Conservation (phyloP, 2,888 invertebrate genomes). For the Dermolepida albohirtum region DNA sequence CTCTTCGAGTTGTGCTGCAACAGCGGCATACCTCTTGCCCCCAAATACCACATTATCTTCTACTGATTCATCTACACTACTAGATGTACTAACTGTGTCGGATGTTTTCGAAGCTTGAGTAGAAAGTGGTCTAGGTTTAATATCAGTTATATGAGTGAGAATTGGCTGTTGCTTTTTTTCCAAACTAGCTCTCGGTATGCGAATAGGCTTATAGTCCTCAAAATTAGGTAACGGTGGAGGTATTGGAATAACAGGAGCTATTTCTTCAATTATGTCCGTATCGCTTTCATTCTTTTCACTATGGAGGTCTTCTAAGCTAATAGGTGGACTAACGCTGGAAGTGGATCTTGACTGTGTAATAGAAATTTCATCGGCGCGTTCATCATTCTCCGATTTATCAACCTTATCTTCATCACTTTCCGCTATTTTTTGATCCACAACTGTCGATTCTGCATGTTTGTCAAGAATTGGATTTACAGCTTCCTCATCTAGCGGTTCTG, state of each 20-base stretch:
- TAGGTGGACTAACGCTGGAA: conserved; percentile 27
- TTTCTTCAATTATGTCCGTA: conserved; percentile 27
- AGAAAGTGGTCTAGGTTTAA: not conserved
- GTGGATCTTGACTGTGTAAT: conserved; percentile 3
- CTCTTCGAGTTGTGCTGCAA: conserved; percentile 45
- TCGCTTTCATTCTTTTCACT: conserved; percentile 37
- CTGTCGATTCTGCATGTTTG: not conserved
- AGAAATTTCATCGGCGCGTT: not conserved
- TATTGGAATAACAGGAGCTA: conserved; percentile 38
- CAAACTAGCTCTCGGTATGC: conserved; percentile 17
- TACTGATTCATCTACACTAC: conserved; percentile 26
- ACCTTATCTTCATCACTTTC: conserved; percentile 5
- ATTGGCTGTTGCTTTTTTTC: not conserved
- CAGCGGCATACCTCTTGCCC: conserved; percentile 44
- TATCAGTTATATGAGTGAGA: not conserved
- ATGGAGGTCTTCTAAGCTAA: conserved; percentile 28
- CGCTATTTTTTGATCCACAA: not conserved
- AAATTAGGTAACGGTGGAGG: conserved; percentile 50
- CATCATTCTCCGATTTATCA: conserved; percentile 1
- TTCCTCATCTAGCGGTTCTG: not conserved
- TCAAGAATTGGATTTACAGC: not conserved
- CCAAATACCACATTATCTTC: conserved; percentile 49
- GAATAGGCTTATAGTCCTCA: conserved; percentile 42
- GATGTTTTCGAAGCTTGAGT: not conserved
- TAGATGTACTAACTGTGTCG: conserved; percentile 1